Conservation (phyloP, 2,797 vertebrate genomes). For the Crocidura indochinensis region DNA sequence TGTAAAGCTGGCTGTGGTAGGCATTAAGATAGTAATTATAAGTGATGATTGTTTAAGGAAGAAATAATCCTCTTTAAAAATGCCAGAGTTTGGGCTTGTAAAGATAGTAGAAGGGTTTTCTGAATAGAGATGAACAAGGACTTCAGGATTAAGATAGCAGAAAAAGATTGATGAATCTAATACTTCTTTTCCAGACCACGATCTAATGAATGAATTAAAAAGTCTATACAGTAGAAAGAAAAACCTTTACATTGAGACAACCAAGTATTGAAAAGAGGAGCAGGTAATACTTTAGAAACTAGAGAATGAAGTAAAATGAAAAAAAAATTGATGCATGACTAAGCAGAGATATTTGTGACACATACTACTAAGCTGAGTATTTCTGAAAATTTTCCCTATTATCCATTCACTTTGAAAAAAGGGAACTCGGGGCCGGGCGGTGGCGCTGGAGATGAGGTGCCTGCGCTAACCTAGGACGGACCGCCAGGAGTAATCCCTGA, state of each 20-base stretch:
- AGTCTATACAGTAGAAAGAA: neutral
- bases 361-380: neutral
- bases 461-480: too few species aligned
- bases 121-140: constrained; percentile 7
- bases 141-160: constrained; percentile 19
- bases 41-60: neutral
- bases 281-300: neutral
- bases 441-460: too few species aligned
- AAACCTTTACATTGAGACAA: neutral
- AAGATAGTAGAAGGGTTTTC: neutral
- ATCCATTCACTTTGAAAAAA: neutral
- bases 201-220: neutral
- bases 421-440: too few species aligned
- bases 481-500: too few species aligned
- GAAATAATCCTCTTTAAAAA: neutral
- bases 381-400: neutral
- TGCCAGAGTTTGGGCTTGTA: neutral
- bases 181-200: neutral
- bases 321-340: too few species aligned
- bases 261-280: constrained; percentile 7
- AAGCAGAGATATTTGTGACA: neutral
- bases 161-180: neutral
- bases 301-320: neutral
- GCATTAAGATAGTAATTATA: neutral
- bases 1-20: neutral